These are phyloP conservation scores for Zaprionus obscuricornis DNA, from an alignment of 2,888 invertebrate genomes.

Conservation along the genomic window DNA sequence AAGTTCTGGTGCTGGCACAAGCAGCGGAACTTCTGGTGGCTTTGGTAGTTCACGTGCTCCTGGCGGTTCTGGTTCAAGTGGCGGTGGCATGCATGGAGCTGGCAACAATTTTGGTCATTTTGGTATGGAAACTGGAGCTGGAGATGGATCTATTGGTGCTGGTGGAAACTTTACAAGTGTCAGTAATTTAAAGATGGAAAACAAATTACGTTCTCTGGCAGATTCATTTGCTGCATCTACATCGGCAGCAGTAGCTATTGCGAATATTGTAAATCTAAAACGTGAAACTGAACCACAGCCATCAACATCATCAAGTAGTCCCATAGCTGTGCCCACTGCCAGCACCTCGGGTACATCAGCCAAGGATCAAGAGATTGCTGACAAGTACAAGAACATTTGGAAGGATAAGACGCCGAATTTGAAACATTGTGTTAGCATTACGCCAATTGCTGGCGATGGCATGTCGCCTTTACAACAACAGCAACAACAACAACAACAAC, in stretches of 20 bases:
- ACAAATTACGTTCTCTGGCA: conserved; percentile 56
- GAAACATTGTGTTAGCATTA: conserved; percentile 82
- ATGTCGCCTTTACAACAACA: conserved; percentile 17
- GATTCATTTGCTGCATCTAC: conserved; percentile 72
- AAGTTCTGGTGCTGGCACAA: conserved; percentile 19
- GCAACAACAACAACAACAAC: neutral
- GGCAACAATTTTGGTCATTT: conserved; percentile 41
- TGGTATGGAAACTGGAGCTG: conserved; percentile 26
- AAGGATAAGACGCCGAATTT: conserved; percentile 81
- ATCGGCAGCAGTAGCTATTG: conserved; percentile 68
- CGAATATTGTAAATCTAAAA: conserved; percentile 60
- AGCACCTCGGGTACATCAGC: conserved; percentile 28
- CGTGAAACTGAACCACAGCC: conserved; percentile 58
- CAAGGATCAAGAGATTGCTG: conserved; percentile 79
- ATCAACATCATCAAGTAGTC: conserved; percentile 12
- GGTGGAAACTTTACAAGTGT: conserved; percentile 39
- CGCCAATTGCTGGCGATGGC: conserved; percentile 74
- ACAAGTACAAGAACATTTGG: conserved; percentile 82
- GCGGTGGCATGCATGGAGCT: conserved; percentile 27
- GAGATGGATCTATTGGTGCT: conserved; percentile 13
- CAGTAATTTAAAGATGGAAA: conserved; percentile 66
- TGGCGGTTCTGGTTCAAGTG: conserved; percentile 31
- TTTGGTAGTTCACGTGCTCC: conserved; percentile 22
- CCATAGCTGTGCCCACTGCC: conserved; percentile 25
- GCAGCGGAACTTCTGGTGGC: conserved; percentile 36